These are phyloP conservation scores for Numenius arquata DNA, from an alignment of 2,113 vertebrate species.

Conservation along the genomic window DNA sequence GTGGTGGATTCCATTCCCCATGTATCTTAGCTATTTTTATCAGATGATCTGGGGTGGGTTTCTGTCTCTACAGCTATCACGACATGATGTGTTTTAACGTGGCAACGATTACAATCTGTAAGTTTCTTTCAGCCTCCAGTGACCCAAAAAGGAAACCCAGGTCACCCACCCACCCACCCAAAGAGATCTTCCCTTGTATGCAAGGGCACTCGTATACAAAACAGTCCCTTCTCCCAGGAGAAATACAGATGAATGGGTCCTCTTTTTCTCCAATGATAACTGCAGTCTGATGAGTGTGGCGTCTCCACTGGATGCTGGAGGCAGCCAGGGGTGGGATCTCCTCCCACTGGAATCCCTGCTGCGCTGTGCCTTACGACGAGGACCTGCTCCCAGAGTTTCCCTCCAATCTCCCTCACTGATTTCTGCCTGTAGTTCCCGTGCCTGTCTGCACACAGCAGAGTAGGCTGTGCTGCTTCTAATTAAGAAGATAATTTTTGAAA, in stretches of 20 bases:
- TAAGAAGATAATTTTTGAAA: slow-evolving; percentile 7
- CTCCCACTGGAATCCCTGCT: background rate
- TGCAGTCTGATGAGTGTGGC: background rate
- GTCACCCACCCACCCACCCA: background rate
- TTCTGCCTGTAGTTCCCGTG: background rate
- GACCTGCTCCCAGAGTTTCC: background rate
- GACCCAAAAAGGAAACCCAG: background rate
- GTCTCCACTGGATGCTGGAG: background rate
- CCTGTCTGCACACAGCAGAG: background rate
- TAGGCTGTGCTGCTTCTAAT: slow-evolving; percentile 13
- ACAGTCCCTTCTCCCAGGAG: background rate
- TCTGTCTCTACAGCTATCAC: background rate
- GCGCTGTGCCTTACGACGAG: background rate
- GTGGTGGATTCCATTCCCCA: background rate
- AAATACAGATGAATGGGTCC: background rate
- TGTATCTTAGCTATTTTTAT: slow-evolving; percentile 41
- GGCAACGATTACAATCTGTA: accelerated
- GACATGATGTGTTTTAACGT: background rate
- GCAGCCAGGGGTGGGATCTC: background rate
- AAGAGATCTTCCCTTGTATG: background rate
- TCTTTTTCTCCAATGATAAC: background rate
- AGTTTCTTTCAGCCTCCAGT: background rate
- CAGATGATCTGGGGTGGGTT: background rate
- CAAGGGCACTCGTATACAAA: background rate
- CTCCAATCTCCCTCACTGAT: background rate